Conservation (phyloP, 1,140 invertebrate species). For the Drosophila simulans region DNA sequence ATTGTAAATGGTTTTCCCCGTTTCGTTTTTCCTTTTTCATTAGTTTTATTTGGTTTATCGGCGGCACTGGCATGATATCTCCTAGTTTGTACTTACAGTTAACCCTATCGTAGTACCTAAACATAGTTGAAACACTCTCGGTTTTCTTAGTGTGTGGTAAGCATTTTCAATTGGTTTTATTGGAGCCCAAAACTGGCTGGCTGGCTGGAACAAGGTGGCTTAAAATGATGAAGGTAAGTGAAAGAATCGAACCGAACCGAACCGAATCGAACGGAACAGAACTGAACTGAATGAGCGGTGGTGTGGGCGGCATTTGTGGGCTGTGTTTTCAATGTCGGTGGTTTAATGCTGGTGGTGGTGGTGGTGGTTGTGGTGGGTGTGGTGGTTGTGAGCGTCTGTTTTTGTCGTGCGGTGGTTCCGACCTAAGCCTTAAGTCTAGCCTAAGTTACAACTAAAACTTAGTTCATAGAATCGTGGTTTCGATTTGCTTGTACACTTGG, state of each 20-base stretch:
- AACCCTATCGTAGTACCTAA: constrained; percentile 41
- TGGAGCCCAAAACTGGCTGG: background rate
- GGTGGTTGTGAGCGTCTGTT: constrained; percentile 19
- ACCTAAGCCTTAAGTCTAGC: constrained; percentile 42
- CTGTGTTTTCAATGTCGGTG: constrained; percentile 3
- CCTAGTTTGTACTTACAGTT: constrained; percentile 65
- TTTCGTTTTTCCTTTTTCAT: constrained; percentile 1
- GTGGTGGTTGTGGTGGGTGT: constrained; percentile 8
- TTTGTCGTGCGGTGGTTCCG: constrained; percentile 34
- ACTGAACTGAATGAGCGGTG: constrained; percentile 47
- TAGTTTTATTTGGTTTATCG: background rate
- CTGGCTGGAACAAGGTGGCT: constrained; percentile 18
- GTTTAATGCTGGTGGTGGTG: constrained; percentile 5
- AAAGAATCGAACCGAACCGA: constrained; percentile 27
- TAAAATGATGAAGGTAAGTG: constrained; percentile 29
- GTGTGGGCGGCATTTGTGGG: constrained; percentile 10
- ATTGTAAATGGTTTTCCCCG: constrained; percentile 25
- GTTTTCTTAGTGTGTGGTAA: constrained; percentile 52
- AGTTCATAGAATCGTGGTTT: constrained; percentile 19
- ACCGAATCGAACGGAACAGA: constrained; percentile 14
- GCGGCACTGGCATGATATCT: constrained; percentile 19
- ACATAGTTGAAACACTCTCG: constrained; percentile 11
- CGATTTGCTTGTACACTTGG: background rate
- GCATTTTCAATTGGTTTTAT: constrained; percentile 37
- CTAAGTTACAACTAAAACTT: constrained; percentile 45